phyloP scores from a whole-genome alignment of 2,797 vertebrate genomes.

The Etheostoma nigrum region DNA sequence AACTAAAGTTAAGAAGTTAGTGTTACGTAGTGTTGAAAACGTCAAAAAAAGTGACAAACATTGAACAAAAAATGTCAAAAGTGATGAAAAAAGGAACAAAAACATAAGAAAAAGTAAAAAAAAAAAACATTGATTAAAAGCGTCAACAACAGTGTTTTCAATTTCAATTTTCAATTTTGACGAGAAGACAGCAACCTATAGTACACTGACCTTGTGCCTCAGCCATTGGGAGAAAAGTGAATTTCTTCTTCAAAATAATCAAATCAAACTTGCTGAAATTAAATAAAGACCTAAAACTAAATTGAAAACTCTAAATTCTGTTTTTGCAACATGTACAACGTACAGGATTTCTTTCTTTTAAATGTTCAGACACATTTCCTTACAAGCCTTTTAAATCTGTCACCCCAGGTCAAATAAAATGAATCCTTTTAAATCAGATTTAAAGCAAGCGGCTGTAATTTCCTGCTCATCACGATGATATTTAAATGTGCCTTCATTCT shows the following conservation, averaged over 20 bases:
- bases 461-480: constrained; percentile 17
- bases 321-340: background rate
- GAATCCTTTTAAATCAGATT: background rate
- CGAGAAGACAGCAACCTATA: constrained; percentile 18
- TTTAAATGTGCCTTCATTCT: constrained; percentile 43
- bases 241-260: constrained; percentile 42
- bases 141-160: no score
- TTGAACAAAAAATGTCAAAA: no score
- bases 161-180: no score
- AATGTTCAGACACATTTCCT: background rate
- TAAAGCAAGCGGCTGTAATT: constrained; percentile 15
- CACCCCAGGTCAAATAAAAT: constrained; percentile 7
- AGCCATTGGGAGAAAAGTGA: constrained; percentile 32
- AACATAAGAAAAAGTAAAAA: no score
- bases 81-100: no score
- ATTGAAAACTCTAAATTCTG: constrained; percentile 32
- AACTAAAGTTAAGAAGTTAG: no score
- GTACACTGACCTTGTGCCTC: constrained; percentile 36
- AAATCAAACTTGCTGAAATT: constrained; percentile 40
- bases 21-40: no score
- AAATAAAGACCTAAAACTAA: constrained; percentile 38
- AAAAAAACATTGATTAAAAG: no score
- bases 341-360: background rate
- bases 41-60: no score
- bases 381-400: constrained; percentile 7